Evolutionary conservation across 1,140 invertebrate genomes (phyloP), one percentile per base, ranked within the genome.

Genomic region (Colletes latitarsis): DNA sequence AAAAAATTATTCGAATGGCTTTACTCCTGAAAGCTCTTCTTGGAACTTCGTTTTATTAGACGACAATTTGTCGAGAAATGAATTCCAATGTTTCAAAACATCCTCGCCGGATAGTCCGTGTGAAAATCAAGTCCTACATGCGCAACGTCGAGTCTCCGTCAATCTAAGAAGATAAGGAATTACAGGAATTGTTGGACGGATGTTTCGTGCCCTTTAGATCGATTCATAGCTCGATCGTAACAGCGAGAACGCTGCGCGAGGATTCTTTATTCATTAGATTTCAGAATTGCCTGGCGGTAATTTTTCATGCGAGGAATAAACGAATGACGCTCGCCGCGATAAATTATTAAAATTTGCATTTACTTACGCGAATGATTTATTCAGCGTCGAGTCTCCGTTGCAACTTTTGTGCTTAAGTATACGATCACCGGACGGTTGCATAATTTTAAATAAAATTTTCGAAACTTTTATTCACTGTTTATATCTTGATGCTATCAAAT

Each of bases 171-270:
- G 67, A 77, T 77, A 77, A 71, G 17, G 12, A 43, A 63, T 71
- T 53, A 21, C 57, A 71, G 10, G 52, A 66, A 73, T 73, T 14
- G 60, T 66, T 58, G 30, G 52, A 78, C 81, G 78, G 84, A 82
- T 68, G 79, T 74, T 73, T 74, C 46, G n/a, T 75, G 76, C 77
- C 77, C 77, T 79, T 79, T 79, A 62, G 39, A 63, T 72, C 49
- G 49, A 58, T 64, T 73, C 73, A 0, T 14, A 9, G 76, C 12
- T 15, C 43, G 76, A 72, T 78, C n/a, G 57, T 21, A 72, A 53
- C 57, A 69, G 4, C 43, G 46, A 19, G 64, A 43, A 19, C n/a
- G 9, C 6, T 14, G 43, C 9, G n/a, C 17, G 17, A 15, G 8
- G 49, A 39, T 70, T 57, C 15, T 39, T 55, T 39, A 39, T 41